These are phyloP conservation scores for Girardia tigrina DNA, from an alignment of 2,888 invertebrate genomes.

Conservation along the genomic window DNA sequence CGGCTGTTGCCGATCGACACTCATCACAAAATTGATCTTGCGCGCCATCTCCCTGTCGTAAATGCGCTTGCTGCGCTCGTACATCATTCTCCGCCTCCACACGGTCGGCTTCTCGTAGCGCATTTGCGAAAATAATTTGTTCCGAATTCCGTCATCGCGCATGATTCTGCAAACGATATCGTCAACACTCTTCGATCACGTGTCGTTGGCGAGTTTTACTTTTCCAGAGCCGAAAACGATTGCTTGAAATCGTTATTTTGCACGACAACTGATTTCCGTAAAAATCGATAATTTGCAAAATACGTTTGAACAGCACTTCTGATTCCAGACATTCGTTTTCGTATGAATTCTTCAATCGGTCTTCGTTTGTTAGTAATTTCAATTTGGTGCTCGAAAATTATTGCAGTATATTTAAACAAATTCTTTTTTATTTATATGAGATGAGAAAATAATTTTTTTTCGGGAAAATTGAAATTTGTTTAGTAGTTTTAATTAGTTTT, in stretches of 20 bases:
- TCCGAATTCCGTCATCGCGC: not conserved
- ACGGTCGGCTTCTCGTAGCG: conserved; percentile 78
- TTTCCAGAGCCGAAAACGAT: too few relatives aligned
- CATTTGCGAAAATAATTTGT: conserved; percentile 53
- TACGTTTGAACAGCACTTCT: not conserved
- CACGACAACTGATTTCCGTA: not conserved
- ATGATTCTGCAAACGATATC: not conserved
- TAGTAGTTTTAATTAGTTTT: too few relatives aligned
- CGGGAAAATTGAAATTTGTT: too few relatives aligned
- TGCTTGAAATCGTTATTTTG: not conserved
- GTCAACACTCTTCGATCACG: too few relatives aligned
- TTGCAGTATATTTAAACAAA: too few relatives aligned
- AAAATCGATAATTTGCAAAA: not conserved
- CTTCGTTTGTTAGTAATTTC: too few relatives aligned
- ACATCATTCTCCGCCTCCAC: conserved; percentile 70
- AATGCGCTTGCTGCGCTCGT: conserved; percentile 74
- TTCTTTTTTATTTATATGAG: too few relatives aligned
- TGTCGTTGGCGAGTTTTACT: too few relatives aligned
- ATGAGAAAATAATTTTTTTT: too few relatives aligned
- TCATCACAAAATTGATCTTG: conserved; percentile 66
- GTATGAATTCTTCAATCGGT: too few relatives aligned
- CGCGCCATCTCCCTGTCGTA: conserved; percentile 86
- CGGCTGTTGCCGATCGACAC: conserved; percentile 48
- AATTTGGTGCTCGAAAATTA: too few relatives aligned
- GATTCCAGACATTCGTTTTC: not conserved